Conservation (phyloP, 2,797 vertebrate genomes). For the Spheniscus humboldti region DNA sequence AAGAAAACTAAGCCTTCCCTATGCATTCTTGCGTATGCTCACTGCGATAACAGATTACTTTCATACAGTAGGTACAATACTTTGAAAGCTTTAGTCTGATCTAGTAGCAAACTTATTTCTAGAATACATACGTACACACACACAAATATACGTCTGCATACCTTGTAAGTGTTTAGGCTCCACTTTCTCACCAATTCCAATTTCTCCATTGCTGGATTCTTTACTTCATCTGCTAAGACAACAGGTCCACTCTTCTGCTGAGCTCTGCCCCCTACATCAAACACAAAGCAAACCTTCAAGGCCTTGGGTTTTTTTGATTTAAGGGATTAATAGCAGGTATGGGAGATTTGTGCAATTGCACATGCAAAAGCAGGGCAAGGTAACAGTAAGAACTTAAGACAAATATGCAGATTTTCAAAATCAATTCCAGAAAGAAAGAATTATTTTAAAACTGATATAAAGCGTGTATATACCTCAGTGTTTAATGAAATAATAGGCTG, state of each 20-base stretch:
- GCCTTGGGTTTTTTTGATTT: neutral
- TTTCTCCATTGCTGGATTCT: constrained; percentile 96
- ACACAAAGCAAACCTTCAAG: constrained; percentile 18
- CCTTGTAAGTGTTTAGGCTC: constrained; percentile 99
- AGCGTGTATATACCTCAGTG: rapidly evolving
- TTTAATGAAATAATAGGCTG: neutral
- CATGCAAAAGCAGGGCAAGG: neutral
- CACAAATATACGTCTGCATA: constrained; percentile 54
- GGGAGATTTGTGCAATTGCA: neutral
- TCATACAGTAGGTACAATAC: neutral
- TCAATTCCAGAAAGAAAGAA: neutral
- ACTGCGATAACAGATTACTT: neutral
- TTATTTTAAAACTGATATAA: neutral
- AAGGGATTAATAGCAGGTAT: neutral
- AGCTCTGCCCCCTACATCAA: constrained; percentile 38
- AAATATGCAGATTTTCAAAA: neutral
- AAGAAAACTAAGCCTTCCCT: neutral
- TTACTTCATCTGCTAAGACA: constrained; percentile 92
- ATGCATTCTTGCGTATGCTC: neutral
- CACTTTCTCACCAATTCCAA: constrained; percentile 96
- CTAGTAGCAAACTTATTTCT: neutral
- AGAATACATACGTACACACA: neutral
- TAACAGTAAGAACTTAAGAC: neutral
- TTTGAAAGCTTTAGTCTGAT: neutral
- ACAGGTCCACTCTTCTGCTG: constrained; percentile 82